These are phyloP conservation scores for Notamacropus eugenii DNA, from an alignment of 2,797 vertebrate genomes.

Conservation along the genomic window DNA sequence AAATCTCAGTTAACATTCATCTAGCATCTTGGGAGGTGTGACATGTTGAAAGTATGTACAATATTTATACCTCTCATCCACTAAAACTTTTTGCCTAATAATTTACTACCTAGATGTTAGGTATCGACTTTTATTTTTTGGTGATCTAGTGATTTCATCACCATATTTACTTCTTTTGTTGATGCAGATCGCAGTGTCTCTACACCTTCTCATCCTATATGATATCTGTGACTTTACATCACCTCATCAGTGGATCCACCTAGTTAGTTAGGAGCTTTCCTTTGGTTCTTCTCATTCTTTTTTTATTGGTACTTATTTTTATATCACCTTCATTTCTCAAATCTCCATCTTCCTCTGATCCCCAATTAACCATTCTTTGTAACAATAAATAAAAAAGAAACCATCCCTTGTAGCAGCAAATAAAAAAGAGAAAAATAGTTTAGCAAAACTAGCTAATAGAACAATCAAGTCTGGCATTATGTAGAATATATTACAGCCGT, in stretches of 20 bases:
- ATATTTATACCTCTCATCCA: background rate
- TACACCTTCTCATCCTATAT: background rate
- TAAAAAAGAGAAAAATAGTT: background rate
- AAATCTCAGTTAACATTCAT: background rate
- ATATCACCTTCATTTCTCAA: background rate
- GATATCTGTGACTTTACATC: background rate
- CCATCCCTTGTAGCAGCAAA: background rate
- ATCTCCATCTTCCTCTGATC: background rate
- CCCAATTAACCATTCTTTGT: background rate
- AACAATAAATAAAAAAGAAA: background rate
- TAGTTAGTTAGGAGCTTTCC: background rate
- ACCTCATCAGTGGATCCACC: too few species aligned
- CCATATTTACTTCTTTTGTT: too few species aligned
- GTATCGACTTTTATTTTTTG: background rate
- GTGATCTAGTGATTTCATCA: background rate
- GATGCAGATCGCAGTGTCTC: background rate
- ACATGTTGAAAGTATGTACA: background rate
- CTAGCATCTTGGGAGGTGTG: background rate
- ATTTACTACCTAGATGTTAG: background rate
- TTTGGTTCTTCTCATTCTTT: background rate
- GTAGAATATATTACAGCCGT: background rate
- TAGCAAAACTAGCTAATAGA: background rate
- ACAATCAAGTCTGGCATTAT: background rate
- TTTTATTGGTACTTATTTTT: background rate
- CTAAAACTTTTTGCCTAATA: background rate